A percentile compares a stretch with the other conserved stretches of the same genome.
Evolutionary conservation across 1,140 invertebrate genomes (phyloP).

Genomic region (Macrobrachium nipponense): DNA sequence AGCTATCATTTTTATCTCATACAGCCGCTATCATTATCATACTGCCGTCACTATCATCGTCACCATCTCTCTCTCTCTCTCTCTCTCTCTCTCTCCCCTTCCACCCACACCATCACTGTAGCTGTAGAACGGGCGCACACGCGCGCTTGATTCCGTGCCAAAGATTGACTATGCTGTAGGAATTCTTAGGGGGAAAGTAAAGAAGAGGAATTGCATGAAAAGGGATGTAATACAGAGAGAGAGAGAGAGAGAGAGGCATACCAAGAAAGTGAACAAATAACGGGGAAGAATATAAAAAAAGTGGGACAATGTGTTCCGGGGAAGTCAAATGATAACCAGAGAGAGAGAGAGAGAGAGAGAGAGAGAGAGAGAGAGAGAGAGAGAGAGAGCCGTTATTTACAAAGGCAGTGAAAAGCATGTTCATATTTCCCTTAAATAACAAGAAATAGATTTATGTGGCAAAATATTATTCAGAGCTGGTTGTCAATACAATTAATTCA

Average conservation of each 20-base stretch:
- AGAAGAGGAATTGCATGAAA: neutral
- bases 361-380: no score
- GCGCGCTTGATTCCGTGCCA: neutral
- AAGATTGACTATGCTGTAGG: constrained; percentile 20
- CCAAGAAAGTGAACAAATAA: no score
- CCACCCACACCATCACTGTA: neutral
- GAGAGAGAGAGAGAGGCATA: neutral
- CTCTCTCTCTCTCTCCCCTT: neutral
- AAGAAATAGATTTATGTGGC: no score
- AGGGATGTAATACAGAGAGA: neutral
- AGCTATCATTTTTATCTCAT: no score
- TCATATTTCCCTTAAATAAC: no score
- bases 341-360: no score
- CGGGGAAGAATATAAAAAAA: neutral
- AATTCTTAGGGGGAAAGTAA: neutral
- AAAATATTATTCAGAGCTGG: no score
- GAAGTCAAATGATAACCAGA: no score
- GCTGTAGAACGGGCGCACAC: neutral
- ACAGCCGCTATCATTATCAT: no score
- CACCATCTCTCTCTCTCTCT: neutral
- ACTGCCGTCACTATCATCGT: no score
- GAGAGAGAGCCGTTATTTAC: no score
- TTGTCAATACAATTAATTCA: neutral
- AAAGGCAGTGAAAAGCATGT: no score
- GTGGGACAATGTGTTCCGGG: neutral